Base-by-base conservation (phyloP, 2,113 vertebrate species). In the Ornithorhynchus anatinus region DNA sequence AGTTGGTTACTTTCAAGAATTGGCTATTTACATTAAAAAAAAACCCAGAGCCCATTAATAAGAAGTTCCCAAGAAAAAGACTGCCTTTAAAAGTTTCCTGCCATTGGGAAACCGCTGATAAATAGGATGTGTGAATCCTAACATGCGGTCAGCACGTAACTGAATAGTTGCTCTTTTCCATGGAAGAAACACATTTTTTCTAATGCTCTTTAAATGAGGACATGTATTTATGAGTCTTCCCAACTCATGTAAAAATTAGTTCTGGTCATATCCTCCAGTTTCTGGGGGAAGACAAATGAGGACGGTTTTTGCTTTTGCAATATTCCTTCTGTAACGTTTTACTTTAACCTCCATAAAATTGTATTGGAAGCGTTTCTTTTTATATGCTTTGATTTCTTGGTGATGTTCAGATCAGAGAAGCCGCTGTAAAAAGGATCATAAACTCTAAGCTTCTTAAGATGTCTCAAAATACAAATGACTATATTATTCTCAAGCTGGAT, bases 1-100 rank as follows among this genome's bases (percentile, higher is more conserved):
- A 37, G 77, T 67, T 86, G 75, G 79, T 79, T 89, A 51, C 71
- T 79, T 80, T 82, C 83, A 68, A 76, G 81, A 91, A 89, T 87
- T 87, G 44, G 63, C 60, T 84, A 78, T 86, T 80, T 62, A 69
- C 80, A 72, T 91, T n/a, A 37, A 63, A 73, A 77, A 75, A 52
- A 14, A 72, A 63, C 32, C 1, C 4, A 58, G 71, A 50, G 20
- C 9, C 11, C 14, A 51, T 69, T 36, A 6, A 31, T 29, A n/a
- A n/a, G n/a, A n/a, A n/a, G n/a, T n/a, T n/a, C n/a, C n/a, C n/a
- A n/a, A n/a, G n/a, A 75, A 45, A 72, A 80, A 37, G 52, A 69
- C 7, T 37, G 83, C 83, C 42, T 39, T 20, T 70, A 23, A 77
- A 62, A 10, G 17, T 23, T 27, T 74, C 23, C 51, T 38, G 51